Conservation (phyloP, 2,797 vertebrate genomes). For the Lagorchestes hirsutus region DNA sequence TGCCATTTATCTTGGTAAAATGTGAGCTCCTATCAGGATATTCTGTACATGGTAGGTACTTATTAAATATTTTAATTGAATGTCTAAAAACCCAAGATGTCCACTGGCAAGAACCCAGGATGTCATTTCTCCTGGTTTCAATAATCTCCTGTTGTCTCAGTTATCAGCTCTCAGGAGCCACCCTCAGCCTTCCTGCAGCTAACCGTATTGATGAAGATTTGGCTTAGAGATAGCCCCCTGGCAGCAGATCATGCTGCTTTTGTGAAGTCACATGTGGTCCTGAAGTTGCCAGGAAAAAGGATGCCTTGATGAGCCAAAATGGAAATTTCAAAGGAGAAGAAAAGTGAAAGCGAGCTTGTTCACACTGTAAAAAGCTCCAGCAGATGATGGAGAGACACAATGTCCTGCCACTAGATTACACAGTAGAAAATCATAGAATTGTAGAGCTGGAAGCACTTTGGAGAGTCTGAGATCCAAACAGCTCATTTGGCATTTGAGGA, state of each 20-base stretch:
- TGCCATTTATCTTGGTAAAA: background rate
- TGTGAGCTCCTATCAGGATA: background rate
- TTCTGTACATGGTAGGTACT: background rate
- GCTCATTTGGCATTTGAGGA: constrained; percentile 50
- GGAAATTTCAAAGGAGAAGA: constrained; percentile 76
- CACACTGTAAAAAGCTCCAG: constrained; percentile 73
- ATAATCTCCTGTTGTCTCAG: background rate
- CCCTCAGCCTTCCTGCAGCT: background rate
- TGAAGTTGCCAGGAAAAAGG: constrained; percentile 74
- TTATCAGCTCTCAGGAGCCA: constrained; percentile 14
- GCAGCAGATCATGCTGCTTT: constrained; percentile 70
- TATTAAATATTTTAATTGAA: background rate
- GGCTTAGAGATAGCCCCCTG: constrained; percentile 59
- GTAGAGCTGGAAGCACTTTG: background rate
- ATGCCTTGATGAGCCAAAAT: constrained; percentile 80
- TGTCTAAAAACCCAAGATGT: constrained; percentile 1
- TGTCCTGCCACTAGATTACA: constrained; percentile 49
- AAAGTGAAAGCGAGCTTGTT: constrained; percentile 80
- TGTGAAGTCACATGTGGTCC: constrained; percentile 79
- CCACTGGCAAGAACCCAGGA: constrained; percentile 1
- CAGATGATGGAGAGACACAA: constrained; percentile 67
- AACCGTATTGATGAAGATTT: constrained; percentile 56
- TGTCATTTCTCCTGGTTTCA: background rate
- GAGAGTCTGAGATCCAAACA: background rate
- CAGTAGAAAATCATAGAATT: background rate